phyloP scores from a whole-genome alignment of 1,140 invertebrate genomes.

The Tetramorium parvispinum region DNA sequence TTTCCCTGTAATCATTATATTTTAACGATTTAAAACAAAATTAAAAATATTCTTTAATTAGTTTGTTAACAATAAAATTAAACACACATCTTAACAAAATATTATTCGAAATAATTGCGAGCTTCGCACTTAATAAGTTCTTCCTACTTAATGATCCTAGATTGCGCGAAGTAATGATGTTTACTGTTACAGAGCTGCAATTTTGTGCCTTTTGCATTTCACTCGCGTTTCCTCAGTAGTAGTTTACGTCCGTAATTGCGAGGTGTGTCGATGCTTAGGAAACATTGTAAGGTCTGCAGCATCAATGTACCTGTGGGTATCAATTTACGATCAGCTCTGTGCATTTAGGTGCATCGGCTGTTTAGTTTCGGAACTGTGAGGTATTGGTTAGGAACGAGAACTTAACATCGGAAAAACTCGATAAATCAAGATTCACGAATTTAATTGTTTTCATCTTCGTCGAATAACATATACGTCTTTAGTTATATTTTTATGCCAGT shows the following conservation, averaged over 20 bases:
- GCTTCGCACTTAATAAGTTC: not conserved
- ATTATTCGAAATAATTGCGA: not conserved
- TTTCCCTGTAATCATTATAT: not conserved
- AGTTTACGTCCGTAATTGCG: conserved; percentile 48
- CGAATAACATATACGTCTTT: conserved; percentile 7
- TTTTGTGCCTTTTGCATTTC: conserved; percentile 23
- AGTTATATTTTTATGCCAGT: not conserved
- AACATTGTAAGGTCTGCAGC: conserved; percentile 20
- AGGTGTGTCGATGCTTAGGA: conserved; percentile 7
- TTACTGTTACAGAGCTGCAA: not conserved
- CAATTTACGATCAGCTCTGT: conserved; percentile 13
- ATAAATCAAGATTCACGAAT: conserved; percentile 34
- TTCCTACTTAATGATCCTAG: not conserved
- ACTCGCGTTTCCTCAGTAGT: not conserved
- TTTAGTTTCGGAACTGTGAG: conserved; percentile 49
- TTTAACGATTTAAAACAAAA: not conserved
- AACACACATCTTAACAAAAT: not conserved
- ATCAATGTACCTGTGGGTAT: not conserved
- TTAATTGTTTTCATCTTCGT: not conserved
- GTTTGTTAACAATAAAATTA: not conserved
- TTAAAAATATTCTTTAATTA: too few species aligned
- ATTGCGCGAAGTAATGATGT: conserved; percentile 7
- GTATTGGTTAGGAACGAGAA: conserved; percentile 48
- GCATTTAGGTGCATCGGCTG: not conserved
- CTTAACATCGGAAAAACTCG: conserved; percentile 58